Base-by-base conservation (phyloP, 2,797 vertebrate species). In the Neosilurus hyrtlii region DNA sequence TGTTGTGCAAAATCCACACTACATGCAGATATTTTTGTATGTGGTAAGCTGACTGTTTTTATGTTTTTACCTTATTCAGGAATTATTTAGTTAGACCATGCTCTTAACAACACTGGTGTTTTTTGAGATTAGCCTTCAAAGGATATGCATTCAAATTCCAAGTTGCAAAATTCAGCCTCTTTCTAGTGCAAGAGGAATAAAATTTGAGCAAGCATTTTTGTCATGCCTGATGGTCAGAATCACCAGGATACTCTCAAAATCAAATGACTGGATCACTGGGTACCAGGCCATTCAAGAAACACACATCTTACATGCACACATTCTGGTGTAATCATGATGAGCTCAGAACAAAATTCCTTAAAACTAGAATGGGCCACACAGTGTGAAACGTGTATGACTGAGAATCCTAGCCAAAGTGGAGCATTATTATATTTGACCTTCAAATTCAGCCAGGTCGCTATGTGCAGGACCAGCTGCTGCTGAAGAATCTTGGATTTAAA, bases 121-220 rank as follows among this genome's bases (percentile, higher is more conserved):
- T 59, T 74, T 76, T 75, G 6, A 75, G 20, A 74, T 57, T 57
- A 56, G 72, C 52, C 52, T 74, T 59, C 54, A 75, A 59, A 57
- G 54, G 18, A 59, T 22, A 75, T 24, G 18, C 72, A 59, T 75
- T 75, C 72, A 74, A 74, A 74, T 74, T 74, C 54, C 35, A 35
- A 35, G 52, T 56, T 72, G 24, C 24, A 16, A 35, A 79, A n/a
- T 65, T 78, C 24, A 65, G 2, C 15, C 35, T 65, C 22, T 24
- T 16, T 63, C n/a, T 49, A 49, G 35, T 24, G 15, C 74, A n/a
- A 78, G 59, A 78, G n/a, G 9, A 30, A 26, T 12, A 43, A 61
- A 57, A 43, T 77, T 78, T 78, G 63, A 62, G 57, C 57, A 43
- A 43, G 15, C n/a, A 10, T 22, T 43, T 3, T 79, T 79, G 61